Evolutionary conservation across 2,888 invertebrate genomes (phyloP).

Genomic region (Oscheius sp.): DNA sequence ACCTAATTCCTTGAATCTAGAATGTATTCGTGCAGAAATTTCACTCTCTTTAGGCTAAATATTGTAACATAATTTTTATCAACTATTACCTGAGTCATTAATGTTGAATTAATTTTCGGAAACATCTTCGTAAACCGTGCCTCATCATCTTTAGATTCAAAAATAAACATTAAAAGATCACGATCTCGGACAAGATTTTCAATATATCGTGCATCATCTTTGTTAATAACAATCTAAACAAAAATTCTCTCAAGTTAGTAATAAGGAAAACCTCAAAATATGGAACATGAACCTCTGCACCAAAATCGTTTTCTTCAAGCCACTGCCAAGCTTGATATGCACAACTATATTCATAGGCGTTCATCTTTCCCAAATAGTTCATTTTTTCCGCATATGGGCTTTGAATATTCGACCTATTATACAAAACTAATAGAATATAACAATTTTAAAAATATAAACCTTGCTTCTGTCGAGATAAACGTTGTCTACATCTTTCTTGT

Average conservation of each 20-base stretch:
- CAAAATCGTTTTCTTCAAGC: constrained; percentile 38
- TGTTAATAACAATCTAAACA: constrained; percentile 6
- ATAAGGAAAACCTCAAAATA: constrained; percentile 45
- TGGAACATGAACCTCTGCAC: constrained; percentile 49
- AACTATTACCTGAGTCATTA: constrained; percentile 32
- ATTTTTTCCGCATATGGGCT: constrained; percentile 2
- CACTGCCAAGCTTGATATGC: constrained; percentile 44
- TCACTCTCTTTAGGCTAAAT: no score
- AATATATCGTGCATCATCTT: constrained; percentile 23
- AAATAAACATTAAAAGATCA: constrained; percentile 62
- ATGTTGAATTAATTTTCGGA: constrained; percentile 48
- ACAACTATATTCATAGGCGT: neutral
- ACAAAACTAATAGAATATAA: constrained; percentile 5
- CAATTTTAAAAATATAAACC: no score
- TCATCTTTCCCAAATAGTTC: neutral
- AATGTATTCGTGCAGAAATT: neutral
- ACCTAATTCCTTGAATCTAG: constrained; percentile 32
- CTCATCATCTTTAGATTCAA: constrained; percentile 55
- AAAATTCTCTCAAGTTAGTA: neutral
- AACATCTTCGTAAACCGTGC: constrained; percentile 24
- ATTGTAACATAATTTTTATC: no score
- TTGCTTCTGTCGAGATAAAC: no score
- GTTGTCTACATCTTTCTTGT: no score
- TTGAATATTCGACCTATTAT: neutral
- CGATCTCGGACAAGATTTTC: constrained; percentile 50